Base-by-base conservation (phyloP, 2,888 invertebrate species). In the Dryomyza anilis region DNA sequence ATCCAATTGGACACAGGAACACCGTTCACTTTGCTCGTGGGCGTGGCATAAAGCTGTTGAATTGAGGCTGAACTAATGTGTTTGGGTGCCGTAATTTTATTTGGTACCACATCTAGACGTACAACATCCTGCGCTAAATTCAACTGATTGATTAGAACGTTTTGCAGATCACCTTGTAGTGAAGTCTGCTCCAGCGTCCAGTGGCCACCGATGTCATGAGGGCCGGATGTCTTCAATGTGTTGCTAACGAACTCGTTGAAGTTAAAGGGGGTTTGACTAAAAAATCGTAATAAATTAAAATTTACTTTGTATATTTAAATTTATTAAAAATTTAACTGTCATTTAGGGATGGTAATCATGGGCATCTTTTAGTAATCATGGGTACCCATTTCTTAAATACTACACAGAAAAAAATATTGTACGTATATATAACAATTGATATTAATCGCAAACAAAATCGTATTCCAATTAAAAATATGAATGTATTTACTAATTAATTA, bases 91-190 rank as follows among this genome's bases (percentile, higher is more conserved):
- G 81, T 84, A 1, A 87, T 75, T 3, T 81, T 72, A 73, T 85
- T 86, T 23, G 62, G 43, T 19, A 73, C 59, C 0, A 66, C 66
- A 67, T 85, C 85, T 56, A 80, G 78, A 48, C 84, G 82, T 69
- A 87, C 80, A 19, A 88, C 78, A 71, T 89, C 88, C 8, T 79
- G 80, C 14, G 79, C 74, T 27, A 88, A 77, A 78, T 86, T 83
- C 50, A 86, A 74, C 66, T 82, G 77, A 72, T 89, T 89, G 19
- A 89, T 80, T 5, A 72, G 74, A 0, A 83, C 80, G 39, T 77
- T 69, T 10, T 73, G 67, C 1, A 84, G 68, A 70, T 81, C 71
- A 29, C 81, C 85, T 3, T 63, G 30, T 2, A 81, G 65, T 2
- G 61, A 21, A 1, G 70, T 74, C 21, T 75, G 66, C 0, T 68